Conservation (phyloP, 1,140 invertebrate genomes). For the Hyposmocoma kahamanoa region DNA sequence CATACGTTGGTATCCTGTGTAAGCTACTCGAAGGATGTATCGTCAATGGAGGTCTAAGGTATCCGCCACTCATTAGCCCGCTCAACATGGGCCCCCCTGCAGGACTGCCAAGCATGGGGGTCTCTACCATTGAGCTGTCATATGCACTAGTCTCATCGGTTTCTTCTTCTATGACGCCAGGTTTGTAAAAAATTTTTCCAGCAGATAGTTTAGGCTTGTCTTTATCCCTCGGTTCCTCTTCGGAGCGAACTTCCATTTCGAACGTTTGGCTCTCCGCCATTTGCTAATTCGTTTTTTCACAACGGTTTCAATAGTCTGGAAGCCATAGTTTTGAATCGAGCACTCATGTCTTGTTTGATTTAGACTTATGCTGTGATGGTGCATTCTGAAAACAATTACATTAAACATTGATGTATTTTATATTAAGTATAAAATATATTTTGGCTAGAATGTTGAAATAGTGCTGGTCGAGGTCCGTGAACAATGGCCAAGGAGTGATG, state of each 20-base stretch:
- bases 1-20: conserved; percentile 66
- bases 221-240: conserved; percentile 37
- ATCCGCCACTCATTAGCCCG: conserved; percentile 26
- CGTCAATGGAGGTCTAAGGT: conserved; percentile 41
- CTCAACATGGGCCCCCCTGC: conserved; percentile 29
- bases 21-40: conserved; percentile 56
- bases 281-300: background rate
- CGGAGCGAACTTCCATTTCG: conserved; percentile 50
- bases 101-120: conserved; percentile 61
- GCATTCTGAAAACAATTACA: too few species aligned
- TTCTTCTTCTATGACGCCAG: conserved; percentile 65
- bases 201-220: conserved; percentile 32
- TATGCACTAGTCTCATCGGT: conserved; percentile 66
- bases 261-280: background rate
- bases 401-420: too few species aligned
- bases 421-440: too few species aligned
- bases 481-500: too few species aligned
- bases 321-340: background rate
- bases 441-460: too few species aligned
- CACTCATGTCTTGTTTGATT: too few species aligned
- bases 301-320: background rate
- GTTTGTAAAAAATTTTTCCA: conserved; percentile 66
- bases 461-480: too few species aligned
- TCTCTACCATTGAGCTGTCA: conserved; percentile 58
- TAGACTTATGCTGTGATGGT: too few species aligned